These are phyloP conservation scores for Triops longicaudatus DNA, from an alignment of 1,140 invertebrate species.

Conservation along the genomic window DNA sequence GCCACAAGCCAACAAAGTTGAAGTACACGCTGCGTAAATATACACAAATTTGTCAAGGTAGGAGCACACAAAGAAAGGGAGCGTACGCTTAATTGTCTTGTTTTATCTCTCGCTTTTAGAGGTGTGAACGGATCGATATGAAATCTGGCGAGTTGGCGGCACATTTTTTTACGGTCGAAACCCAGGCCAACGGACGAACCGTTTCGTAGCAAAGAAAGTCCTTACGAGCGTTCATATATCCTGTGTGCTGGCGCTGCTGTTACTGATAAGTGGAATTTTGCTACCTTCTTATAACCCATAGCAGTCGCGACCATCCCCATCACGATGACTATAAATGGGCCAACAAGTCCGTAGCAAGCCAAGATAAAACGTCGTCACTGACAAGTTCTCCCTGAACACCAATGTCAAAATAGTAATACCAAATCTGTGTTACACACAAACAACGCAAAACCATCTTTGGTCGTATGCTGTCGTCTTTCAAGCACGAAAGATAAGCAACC, in stretches of 20 bases:
- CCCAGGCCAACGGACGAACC: neutral
- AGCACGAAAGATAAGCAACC: neutral
- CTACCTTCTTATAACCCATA: neutral
- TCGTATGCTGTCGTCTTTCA: neutral
- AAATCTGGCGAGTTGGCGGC: neutral
- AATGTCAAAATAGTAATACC: neutral
- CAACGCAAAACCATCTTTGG: neutral
- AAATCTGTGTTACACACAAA: neutral
- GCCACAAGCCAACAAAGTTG: neutral
- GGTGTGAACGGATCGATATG: neutral
- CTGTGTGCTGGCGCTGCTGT: neutral
- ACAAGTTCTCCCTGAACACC: neutral
- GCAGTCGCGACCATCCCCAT: conserved; percentile 13
- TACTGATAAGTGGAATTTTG: neutral
- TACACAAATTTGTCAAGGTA: neutral
- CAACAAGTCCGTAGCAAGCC: neutral
- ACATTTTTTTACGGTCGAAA: neutral
- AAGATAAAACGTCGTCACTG: neutral
- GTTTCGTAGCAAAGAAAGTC: neutral
- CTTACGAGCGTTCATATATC: neutral
- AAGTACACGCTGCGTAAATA: neutral
- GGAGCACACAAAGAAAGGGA: neutral
- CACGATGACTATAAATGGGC: conserved; percentile 11
- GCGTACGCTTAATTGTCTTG: neutral
- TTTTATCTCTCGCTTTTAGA: neutral